These are phyloP conservation scores for Trinorchestia longiramus DNA, from an alignment of 1,140 invertebrate species.

Conservation along the genomic window DNA sequence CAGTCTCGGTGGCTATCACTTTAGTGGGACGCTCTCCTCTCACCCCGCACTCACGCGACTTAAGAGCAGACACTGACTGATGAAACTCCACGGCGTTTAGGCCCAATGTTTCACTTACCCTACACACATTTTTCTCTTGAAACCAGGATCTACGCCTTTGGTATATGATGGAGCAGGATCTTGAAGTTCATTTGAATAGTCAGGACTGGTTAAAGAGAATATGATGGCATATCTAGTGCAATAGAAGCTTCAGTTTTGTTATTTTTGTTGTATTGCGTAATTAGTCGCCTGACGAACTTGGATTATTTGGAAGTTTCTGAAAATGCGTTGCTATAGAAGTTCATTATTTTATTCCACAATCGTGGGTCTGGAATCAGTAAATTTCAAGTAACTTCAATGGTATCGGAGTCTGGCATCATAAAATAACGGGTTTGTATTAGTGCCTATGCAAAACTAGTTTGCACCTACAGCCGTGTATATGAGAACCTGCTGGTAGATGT, in stretches of 20 bases:
- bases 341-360: not conserved
- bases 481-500: too few relatives aligned
- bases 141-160: not conserved
- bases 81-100: slow-evolving; percentile 41
- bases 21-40: not conserved
- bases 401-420: too few relatives aligned
- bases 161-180: not conserved
- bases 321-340: not conserved
- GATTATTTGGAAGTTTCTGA: not conserved
- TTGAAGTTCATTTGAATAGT: not conserved
- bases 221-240: not conserved
- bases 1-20: slow-evolving; percentile 7
- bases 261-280: not conserved
- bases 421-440: too few relatives aligned
- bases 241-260: not conserved
- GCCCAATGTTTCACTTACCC: slow-evolving; percentile 25
- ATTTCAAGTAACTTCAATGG: too few relatives aligned
- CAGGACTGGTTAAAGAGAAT: not conserved
- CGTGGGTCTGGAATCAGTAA: too few relatives aligned
- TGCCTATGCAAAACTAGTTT: too few relatives aligned
- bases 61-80: not conserved
- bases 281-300: not conserved
- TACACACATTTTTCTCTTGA: not conserved
- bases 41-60: not conserved
- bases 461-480: too few relatives aligned